A percentile compares a stretch with the other conserved stretches of the same genome.
Conservation (phyloP, 2,888 invertebrate genomes). For the Trilocha varians region DNA sequence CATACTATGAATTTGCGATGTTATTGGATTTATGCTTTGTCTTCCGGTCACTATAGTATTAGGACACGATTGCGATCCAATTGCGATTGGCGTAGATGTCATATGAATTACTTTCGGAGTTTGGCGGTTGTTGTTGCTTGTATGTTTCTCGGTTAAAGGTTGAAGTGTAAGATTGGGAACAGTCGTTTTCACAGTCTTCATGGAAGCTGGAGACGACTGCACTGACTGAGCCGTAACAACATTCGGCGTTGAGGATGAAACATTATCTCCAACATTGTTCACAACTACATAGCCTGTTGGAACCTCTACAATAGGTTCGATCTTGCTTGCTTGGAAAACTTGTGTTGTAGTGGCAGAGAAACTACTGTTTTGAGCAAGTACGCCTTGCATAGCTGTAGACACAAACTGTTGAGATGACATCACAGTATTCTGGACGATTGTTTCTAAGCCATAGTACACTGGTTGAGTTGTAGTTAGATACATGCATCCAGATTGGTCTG, state of each 20-base stretch:
- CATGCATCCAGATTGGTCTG: slow-evolving; percentile 73
- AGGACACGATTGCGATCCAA: slow-evolving; percentile 46
- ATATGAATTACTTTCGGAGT: slow-evolving; percentile 64
- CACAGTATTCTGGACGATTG: slow-evolving; percentile 89
- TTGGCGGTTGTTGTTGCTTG: slow-evolving; percentile 45
- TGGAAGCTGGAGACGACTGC: slow-evolving; percentile 50
- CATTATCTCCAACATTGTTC: slow-evolving; percentile 74
- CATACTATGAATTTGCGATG: slow-evolving; percentile 64
- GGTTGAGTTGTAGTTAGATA: slow-evolving; percentile 79
- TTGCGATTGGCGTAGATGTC: slow-evolving; percentile 39
- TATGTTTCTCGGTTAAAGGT: slow-evolving; percentile 58
- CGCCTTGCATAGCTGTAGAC: slow-evolving; percentile 85
- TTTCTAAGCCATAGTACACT: slow-evolving; percentile 87
- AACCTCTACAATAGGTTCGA: slow-evolving; percentile 85
- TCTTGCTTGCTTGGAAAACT: slow-evolving; percentile 88
- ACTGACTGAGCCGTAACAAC: slow-evolving; percentile 57
- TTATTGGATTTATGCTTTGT: slow-evolving; percentile 61
- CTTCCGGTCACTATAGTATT: slow-evolving; percentile 46
- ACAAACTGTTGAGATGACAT: slow-evolving; percentile 92
- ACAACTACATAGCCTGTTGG: slow-evolving; percentile 81
- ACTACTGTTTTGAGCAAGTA: slow-evolving; percentile 85
- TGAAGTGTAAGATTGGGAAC: slow-evolving; percentile 65
- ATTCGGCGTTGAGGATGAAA: slow-evolving; percentile 54
- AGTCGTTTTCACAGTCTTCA: slow-evolving; percentile 54
- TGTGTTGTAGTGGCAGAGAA: slow-evolving; percentile 88